These are phyloP conservation scores for Pomatorhinus ruficollis DNA, from an alignment of 2,113 vertebrate species.

Conservation along the genomic window DNA sequence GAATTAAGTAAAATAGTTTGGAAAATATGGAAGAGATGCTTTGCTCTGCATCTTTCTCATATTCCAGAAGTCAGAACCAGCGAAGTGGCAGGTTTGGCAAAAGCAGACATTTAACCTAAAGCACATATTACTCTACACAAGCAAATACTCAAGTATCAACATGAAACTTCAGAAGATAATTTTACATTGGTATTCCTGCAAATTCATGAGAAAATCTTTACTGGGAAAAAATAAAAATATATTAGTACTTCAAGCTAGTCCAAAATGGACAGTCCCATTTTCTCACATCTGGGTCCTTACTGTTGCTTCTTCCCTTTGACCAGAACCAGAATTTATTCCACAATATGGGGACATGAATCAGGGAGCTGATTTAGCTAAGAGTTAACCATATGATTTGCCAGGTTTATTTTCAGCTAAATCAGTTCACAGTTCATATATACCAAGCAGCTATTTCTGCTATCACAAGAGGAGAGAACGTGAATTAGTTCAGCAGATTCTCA, in stretches of 20 bases:
- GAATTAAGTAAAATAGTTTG: neutral
- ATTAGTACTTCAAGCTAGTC: neutral
- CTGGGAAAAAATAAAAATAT: neutral
- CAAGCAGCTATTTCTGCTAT: neutral
- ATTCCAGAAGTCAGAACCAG: neutral
- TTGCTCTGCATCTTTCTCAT: neutral
- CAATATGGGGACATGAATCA: neutral
- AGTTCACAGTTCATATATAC: neutral
- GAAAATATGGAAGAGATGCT: neutral
- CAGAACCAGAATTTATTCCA: neutral
- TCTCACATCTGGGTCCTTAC: neutral
- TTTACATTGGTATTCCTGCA: neutral
- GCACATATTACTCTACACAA: neutral
- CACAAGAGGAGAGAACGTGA: neutral
- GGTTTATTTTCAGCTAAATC: constrained; percentile 8
- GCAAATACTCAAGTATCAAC: neutral
- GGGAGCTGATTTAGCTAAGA: neutral
- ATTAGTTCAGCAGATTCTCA: neutral
- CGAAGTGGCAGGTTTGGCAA: neutral
- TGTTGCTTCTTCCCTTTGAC: neutral
- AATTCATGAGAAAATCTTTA: neutral
- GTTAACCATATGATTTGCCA: neutral
- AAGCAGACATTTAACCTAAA: neutral
- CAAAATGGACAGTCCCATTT: neutral
- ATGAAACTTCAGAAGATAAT: neutral